Evolutionary conservation across 2,888 invertebrate species (phyloP).

Genomic region (Perizoma affinitatum): DNA sequence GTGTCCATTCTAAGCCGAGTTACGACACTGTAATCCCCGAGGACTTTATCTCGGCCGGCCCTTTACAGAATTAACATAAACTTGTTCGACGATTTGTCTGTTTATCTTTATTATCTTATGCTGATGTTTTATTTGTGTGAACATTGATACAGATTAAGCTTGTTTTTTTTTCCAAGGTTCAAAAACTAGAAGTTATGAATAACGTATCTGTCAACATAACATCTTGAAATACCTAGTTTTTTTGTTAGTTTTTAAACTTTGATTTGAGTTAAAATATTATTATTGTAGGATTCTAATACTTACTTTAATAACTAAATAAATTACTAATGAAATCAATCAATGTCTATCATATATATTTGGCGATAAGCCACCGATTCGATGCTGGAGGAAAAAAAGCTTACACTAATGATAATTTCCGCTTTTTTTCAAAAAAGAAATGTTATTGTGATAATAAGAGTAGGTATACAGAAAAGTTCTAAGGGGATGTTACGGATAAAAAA

Average conservation of each 20-base stretch:
- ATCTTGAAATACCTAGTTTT: too few species aligned
- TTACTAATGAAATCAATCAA: constrained; percentile 31
- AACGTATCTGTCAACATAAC: too few species aligned
- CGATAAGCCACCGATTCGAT: constrained; percentile 37
- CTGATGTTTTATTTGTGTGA: constrained; percentile 42
- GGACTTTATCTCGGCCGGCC: constrained; percentile 71
- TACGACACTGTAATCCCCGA: constrained; percentile 68
- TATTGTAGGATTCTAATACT: neutral
- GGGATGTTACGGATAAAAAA: too few species aligned
- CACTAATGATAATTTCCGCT: constrained; percentile 33
- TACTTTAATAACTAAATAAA: too few species aligned
- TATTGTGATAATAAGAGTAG: constrained; percentile 25
- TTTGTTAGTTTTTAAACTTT: too few species aligned
- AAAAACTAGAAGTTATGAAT: too few species aligned
- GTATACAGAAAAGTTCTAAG: too few species aligned
- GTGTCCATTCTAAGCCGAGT: constrained; percentile 68
- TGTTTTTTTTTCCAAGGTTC: neutral
- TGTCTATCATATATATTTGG: constrained; percentile 35
- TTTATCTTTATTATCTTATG: constrained; percentile 61
- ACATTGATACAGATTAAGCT: constrained; percentile 41
- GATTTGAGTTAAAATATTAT: neutral
- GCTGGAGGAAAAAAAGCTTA: constrained; percentile 29
- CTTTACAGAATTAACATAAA: constrained; percentile 76
- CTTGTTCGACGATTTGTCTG: constrained; percentile 70
- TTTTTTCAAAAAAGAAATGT: constrained; percentile 24